phyloP scores from a whole-genome alignment of 2,113 vertebrate species.

The Hemiprocne comata region DNA sequence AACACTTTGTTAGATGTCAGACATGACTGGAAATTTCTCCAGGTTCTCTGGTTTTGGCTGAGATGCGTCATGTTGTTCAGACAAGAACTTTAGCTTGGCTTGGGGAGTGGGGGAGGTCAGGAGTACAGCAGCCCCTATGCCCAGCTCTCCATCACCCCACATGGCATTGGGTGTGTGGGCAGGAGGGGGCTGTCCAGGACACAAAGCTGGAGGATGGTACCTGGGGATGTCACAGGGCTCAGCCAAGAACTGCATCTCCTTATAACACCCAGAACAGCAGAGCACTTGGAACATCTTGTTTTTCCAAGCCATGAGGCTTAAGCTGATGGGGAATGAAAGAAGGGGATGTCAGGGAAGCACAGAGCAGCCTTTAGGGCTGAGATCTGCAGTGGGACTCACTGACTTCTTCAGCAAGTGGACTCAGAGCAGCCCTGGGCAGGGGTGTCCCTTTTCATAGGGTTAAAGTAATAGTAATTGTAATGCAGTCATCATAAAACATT shows the following conservation, averaged over 20 bases:
- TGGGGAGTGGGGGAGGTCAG: too few relatives aligned
- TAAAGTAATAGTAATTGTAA: not conserved
- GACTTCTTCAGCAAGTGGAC: not conserved
- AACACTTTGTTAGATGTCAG: not conserved
- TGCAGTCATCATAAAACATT: not conserved
- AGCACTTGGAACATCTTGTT: not conserved
- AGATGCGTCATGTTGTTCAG: not conserved
- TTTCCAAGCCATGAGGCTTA: not conserved
- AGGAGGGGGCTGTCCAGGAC: not conserved
- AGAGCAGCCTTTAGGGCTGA: not conserved
- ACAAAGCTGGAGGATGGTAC: not conserved
- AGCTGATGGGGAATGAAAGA: not conserved
- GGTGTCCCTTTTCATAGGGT: not conserved
- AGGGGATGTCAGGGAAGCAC: not conserved
- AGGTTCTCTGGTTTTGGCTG: not conserved
- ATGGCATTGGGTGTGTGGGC: not conserved
- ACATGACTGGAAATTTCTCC: constrained; percentile 37
- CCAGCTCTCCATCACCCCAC: rapidly evolving
- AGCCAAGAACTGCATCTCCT: not conserved
- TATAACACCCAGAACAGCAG: not conserved
- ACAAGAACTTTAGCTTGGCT: not conserved
- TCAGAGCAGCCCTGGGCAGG: not conserved
- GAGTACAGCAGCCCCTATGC: not conserved
- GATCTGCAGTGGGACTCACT: not conserved
- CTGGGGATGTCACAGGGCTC: not conserved